A percentile compares a stretch with the other conserved stretches of the same genome.
These are phyloP conservation scores for Apolygus lucorum DNA, from an alignment of 1,140 invertebrate genomes.

Conservation along the genomic window DNA sequence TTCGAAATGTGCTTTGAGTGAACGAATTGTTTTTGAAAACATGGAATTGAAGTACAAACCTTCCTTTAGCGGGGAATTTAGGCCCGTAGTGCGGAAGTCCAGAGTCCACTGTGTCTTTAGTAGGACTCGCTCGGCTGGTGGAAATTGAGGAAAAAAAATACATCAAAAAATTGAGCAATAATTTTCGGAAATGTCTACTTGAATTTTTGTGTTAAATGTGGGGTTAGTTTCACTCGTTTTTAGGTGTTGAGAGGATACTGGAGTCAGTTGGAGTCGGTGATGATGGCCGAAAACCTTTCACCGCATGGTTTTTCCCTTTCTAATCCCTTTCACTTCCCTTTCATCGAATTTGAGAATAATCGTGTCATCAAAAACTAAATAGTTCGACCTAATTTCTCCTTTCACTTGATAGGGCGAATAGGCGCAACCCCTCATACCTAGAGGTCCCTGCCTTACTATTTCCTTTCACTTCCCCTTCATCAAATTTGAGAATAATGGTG, in stretches of 20 bases:
- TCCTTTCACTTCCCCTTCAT: no score
- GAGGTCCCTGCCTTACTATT: no score
- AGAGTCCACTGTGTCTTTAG: slow-evolving; percentile 60
- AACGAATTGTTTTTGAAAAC: no score
- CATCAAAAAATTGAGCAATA: not conserved
- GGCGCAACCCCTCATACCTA: no score
- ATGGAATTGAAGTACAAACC: slow-evolving; percentile 41
- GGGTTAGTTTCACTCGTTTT: not conserved
- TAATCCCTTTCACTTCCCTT: not conserved
- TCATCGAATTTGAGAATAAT: not conserved
- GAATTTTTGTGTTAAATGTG: not conserved
- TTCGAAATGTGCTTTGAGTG: no score
- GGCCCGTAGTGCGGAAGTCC: slow-evolving; percentile 74
- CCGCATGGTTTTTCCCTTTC: slow-evolving; percentile 35
- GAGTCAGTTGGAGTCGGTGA: slow-evolving; percentile 25
- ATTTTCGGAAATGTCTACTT: not conserved
- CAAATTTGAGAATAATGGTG: no score
- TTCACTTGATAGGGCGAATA: no score
- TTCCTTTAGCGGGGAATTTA: slow-evolving; percentile 71
- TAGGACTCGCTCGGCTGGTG: slow-evolving; percentile 72
- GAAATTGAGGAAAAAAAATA: slow-evolving; percentile 30
- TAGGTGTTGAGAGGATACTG: slow-evolving; percentile 37
- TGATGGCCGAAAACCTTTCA: slow-evolving; percentile 27
- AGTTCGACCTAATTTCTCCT: no score
- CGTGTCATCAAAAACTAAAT: not conserved